phyloP scores from a whole-genome alignment of 2,113 vertebrate genomes.

The Istiophorus platypterus region DNA sequence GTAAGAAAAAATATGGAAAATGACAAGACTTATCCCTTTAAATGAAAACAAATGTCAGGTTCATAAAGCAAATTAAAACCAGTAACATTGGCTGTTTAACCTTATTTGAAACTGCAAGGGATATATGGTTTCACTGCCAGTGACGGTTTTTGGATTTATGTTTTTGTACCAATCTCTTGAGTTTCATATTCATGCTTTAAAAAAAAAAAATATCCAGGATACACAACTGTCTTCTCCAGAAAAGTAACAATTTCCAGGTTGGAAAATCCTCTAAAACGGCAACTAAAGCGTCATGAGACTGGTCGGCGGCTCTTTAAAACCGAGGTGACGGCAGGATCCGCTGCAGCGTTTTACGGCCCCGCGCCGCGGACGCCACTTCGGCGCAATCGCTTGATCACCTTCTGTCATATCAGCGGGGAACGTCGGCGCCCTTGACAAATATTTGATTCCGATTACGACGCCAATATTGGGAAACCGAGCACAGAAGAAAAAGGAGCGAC shows the following conservation, averaged over 20 bases:
- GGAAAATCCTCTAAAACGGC: constrained; percentile 41
- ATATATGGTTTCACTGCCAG: constrained; percentile 6
- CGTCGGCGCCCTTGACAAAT: constrained; percentile 46
- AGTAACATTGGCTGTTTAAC: constrained; percentile 7
- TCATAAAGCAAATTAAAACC: constrained; percentile 26
- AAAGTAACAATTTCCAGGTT: constrained; percentile 30
- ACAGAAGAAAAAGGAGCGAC: constrained; percentile 33
- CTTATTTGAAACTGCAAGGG: neutral
- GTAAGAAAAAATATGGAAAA: constrained; percentile 12
- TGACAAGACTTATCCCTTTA: neutral
- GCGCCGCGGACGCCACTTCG: constrained; percentile 32
- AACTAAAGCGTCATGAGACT: constrained; percentile 18
- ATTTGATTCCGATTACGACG: constrained; percentile 68
- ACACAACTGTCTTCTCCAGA: neutral
- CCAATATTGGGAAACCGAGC: constrained; percentile 37
- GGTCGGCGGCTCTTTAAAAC: constrained; percentile 56
- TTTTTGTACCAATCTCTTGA: constrained; percentile 3
- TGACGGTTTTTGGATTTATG: constrained; percentile 20
- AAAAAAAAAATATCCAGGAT: neutral
- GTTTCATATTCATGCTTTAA: constrained; percentile 4
- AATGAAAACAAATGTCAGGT: constrained; percentile 39
- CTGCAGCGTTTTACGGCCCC: constrained; percentile 40
- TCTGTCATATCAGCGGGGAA: constrained; percentile 24
- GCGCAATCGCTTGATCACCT: constrained; percentile 47
- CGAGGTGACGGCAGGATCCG: constrained; percentile 44